Conservation (phyloP, 2,113 vertebrate genomes). For the Takifugu flavidus region DNA sequence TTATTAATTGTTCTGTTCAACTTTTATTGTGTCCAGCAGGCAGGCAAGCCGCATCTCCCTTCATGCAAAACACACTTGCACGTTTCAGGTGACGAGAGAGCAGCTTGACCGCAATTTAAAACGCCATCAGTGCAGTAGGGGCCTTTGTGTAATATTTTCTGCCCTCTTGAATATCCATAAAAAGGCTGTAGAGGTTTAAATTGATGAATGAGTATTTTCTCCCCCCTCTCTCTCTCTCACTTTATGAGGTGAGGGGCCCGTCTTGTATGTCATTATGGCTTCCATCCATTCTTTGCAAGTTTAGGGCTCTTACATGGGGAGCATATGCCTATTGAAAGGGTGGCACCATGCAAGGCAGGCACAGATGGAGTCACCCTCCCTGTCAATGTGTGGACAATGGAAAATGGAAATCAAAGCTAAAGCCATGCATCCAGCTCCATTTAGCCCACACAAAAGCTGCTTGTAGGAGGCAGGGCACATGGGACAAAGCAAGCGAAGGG, state of each 20-base stretch:
- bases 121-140: constrained; percentile 65
- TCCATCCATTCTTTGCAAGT: constrained; percentile 71
- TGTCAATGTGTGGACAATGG: constrained; percentile 76
- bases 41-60: constrained; percentile 43
- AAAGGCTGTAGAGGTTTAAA: constrained; percentile 69
- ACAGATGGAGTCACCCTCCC: constrained; percentile 85
- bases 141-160: constrained; percentile 72
- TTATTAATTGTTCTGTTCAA: constrained; percentile 55
- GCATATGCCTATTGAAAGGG: constrained; percentile 87
- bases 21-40: constrained; percentile 37
- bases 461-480: constrained; percentile 89
- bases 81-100: constrained; percentile 66
- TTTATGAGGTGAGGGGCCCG: constrained; percentile 52
- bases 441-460: constrained; percentile 84
- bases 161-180: constrained; percentile 75
- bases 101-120: constrained; percentile 76
- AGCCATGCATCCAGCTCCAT: constrained; percentile 77
- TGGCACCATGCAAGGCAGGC: constrained; percentile 81
- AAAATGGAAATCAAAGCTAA: constrained; percentile 80
- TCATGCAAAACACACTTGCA: constrained; percentile 49
- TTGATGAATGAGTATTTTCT: constrained; percentile 69
- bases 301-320: constrained; percentile 73
- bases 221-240: constrained; percentile 33
- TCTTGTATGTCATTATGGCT: constrained; percentile 77
- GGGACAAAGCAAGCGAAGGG: constrained; percentile 69